Evolutionary conservation across 1,140 invertebrate genomes (phyloP).

Genomic region (Trachelipus rathkii): DNA sequence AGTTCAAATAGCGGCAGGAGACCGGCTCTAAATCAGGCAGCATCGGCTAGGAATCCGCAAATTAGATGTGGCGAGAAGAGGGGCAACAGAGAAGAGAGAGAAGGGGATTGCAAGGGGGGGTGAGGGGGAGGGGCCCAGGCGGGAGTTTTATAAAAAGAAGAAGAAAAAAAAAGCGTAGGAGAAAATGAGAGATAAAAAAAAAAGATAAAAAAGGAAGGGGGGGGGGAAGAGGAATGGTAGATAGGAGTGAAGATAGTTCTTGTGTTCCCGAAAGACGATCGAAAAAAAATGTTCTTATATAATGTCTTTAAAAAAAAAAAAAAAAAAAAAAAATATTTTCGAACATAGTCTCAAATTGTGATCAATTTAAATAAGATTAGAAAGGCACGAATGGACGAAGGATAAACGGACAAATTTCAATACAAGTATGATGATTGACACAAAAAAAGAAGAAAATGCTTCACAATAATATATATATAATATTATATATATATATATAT

Average conservation of each 20-base stretch:
- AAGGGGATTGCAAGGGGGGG: neutral
- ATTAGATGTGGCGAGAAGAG: conserved; percentile 8
- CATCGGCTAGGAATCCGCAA: conserved; percentile 7
- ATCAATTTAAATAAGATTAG: no score
- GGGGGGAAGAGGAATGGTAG: no score
- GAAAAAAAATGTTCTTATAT: neutral
- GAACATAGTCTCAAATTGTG: no score
- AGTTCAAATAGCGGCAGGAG: conserved; percentile 7
- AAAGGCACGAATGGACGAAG: no score
- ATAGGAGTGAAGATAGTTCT: neutral
- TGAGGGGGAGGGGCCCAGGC: neutral
- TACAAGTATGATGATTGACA: conserved; percentile 15
- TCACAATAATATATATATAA: no score
- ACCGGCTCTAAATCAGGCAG: conserved; percentile 8
- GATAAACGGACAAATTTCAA: neutral
- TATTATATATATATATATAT: conserved; percentile 10
- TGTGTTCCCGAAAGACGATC: neutral
- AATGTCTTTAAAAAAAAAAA: no score
- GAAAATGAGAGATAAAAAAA: neutral
- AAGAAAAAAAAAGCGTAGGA: neutral
- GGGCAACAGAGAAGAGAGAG: neutral
- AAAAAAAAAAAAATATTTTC: neutral
- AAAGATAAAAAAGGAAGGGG: neutral
- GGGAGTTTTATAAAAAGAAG: neutral
- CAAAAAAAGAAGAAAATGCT: no score